Conservation (phyloP, 2,888 invertebrate genomes). For the Strigamia crassipes region DNA sequence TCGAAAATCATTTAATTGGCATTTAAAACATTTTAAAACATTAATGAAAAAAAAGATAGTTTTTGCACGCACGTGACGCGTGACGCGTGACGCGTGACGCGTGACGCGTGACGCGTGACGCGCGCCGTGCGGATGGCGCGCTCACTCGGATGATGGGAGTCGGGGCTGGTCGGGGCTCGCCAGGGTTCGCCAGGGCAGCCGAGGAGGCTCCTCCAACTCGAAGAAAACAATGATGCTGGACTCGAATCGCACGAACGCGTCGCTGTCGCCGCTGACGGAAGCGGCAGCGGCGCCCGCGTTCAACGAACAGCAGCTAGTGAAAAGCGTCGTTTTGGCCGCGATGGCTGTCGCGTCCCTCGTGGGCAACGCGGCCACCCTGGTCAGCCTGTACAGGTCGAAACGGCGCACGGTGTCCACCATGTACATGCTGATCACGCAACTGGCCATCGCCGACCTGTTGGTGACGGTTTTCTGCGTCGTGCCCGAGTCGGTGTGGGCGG, state of each 20-base stretch:
- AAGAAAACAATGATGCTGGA: background rate
- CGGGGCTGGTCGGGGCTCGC: too few relatives aligned
- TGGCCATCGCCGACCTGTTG: constrained; percentile 80
- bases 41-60: too few relatives aligned
- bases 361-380: constrained; percentile 76
- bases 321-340: constrained; percentile 69
- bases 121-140: too few relatives aligned
- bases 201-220: too few relatives aligned
- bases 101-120: too few relatives aligned
- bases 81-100: too few relatives aligned
- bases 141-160: too few relatives aligned
- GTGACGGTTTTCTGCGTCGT: constrained; percentile 81
- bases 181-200: too few relatives aligned
- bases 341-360: constrained; percentile 75
- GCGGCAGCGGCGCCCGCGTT: constrained; percentile 67
- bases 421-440: constrained; percentile 76
- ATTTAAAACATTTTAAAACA: too few relatives aligned
- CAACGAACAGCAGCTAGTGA: constrained; percentile 67
- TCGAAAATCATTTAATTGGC: too few relatives aligned
- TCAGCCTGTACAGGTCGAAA: constrained; percentile 72
- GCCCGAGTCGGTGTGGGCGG: constrained; percentile 77
- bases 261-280: background rate
- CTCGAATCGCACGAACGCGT: background rate
- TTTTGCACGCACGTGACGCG: too few relatives aligned
- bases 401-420: constrained; percentile 59